Percentiles rank a stretch among this genome's conserved stretches.
Evolutionary conservation across 2,113 vertebrate genomes (phyloP).

Genomic region (Hemiprocne comata): DNA sequence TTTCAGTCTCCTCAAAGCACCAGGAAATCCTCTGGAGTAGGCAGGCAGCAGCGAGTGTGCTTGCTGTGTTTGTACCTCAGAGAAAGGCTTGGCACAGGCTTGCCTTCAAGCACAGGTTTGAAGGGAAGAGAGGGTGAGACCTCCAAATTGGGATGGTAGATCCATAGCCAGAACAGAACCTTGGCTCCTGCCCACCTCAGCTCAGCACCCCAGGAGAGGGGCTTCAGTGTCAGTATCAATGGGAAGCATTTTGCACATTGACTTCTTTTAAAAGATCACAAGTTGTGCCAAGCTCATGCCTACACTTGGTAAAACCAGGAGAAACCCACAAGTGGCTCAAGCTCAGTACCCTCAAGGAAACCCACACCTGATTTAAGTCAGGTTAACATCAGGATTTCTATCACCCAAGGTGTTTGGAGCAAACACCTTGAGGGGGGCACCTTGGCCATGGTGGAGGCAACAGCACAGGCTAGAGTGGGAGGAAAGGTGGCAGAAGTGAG

Average conservation of each 20-base stretch:
- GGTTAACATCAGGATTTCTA: neutral
- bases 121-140: neutral
- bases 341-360: neutral
- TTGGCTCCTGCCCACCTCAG: neutral
- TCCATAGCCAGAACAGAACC: neutral
- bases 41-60: neutral
- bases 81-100: accelerated
- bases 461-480: neutral
- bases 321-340: neutral
- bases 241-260: accelerated
- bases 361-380: neutral
- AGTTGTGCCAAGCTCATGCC: neutral
- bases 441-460: neutral
- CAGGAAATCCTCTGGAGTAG: slow-evolving; percentile 63
- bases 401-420: neutral
- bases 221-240: neutral
- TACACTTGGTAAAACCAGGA: neutral
- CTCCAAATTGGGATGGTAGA: neutral
- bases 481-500: neutral
- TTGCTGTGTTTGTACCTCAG: neutral
- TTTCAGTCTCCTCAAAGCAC: slow-evolving; percentile 23
- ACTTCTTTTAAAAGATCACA: neutral
- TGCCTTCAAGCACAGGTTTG: accelerated
- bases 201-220: neutral
- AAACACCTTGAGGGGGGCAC: neutral